Conservation (phyloP, 2,888 invertebrate species). For the Drosophila buzzatii region DNA sequence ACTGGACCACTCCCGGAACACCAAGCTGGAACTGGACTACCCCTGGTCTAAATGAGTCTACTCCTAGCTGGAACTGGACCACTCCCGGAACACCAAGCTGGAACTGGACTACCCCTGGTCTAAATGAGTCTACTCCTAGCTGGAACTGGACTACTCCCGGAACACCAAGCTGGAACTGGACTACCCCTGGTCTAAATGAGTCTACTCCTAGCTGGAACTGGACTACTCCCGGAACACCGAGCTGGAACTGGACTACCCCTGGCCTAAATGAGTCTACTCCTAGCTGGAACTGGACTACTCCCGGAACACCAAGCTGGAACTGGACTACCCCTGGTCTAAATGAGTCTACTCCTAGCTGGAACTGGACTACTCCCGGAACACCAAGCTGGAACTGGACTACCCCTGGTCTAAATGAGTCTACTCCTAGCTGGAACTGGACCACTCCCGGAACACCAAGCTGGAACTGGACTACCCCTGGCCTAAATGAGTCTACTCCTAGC, state of each 20-base stretch:
- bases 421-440: conserved; percentile 20
- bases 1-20: neutral
- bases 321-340: conserved; percentile 4
- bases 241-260: conserved; percentile 16
- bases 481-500: conserved; percentile 11
- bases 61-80: too few relatives aligned
- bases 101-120: conserved; percentile 13
- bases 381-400: conserved; percentile 30
- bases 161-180: conserved; percentile 18
- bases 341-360: neutral
- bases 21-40: conserved; percentile 24
- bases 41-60: too few relatives aligned
- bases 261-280: conserved; percentile 1
- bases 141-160: conserved; percentile 15
- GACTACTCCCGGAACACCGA: neutral
- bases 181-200: neutral
- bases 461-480: conserved; percentile 24
- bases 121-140: too few relatives aligned
- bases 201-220: conserved; percentile 13
- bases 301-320: conserved; percentile 10
- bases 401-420: neutral
- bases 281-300: conserved; percentile 20
- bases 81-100: neutral
- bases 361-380: too few relatives aligned
- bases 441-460: conserved; percentile 22